Evolutionary conservation across 1,140 invertebrate genomes (phyloP), one percentile per base, ranked within the genome.

Genomic region (Bombus picipes): DNA sequence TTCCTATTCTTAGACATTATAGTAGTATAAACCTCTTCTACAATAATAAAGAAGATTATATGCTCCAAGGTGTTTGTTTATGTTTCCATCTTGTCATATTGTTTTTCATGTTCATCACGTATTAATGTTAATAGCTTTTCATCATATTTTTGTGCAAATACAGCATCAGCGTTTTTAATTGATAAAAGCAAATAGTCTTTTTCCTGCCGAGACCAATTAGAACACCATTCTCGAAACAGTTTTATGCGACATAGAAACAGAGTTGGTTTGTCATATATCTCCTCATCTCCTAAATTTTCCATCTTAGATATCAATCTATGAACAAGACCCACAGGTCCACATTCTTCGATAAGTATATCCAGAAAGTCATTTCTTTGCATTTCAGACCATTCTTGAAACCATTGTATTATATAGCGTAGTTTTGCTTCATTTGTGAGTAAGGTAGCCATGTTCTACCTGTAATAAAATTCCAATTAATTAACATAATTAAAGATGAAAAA

Each of bases 201-300:
- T 83, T 98, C 97, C 83, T 97, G 96, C 71, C 97, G 96, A 68
- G 96, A 96, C 98, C 98, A 99, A 89, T 96, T 97, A 79, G 96
- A 96, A 92, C 97, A 97, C 98, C 98, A 99, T 94, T 98, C 97
- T 91, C 96, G 96, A 92, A 98, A 98, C 22, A 98, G 94, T 95
- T 98, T 98, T 91, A 98, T 97, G 77, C 98, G 96, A 93, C 98
- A 98, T 93, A 98, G 97, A 93, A 98, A 99, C 82, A 99, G 96
- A 91, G 97, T 98, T 89, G 98, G 98, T 91, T 97, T 97, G 25
- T 94, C 92, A 0, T 90, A 86, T 59, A 9, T 9, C 2, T 13
- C 4, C 0, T 95, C 94, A 85, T 97, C 96, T 88, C 96, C 96
- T 32, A 98, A 93, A 86, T 95, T 95, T 59, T 97, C 96, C 90